These are phyloP conservation scores for Tretioscincus oriximinensis DNA, from an alignment of 2,113 vertebrate genomes.

Conservation along the genomic window DNA sequence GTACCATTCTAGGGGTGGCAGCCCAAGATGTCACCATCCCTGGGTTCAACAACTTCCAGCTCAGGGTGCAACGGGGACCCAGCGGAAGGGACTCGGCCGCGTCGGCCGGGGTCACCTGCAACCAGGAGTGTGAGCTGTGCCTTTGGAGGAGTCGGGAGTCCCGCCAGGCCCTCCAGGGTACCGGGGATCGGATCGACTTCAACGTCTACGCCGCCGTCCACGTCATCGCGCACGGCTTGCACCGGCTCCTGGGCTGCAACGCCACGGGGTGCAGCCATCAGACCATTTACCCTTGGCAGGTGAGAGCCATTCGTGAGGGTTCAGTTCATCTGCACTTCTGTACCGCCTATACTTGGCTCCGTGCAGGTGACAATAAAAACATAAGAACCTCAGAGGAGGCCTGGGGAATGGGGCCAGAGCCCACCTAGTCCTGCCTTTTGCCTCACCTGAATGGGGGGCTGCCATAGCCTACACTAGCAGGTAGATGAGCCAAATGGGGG, in stretches of 20 bases:
- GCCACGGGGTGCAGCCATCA: slow-evolving; percentile 57
- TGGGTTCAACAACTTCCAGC: slow-evolving; percentile 63
- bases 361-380: too few relatives aligned
- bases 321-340: too few relatives aligned
- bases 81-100: accelerated
- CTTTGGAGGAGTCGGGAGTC: slow-evolving; percentile 29
- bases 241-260: slow-evolving; percentile 72
- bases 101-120: slow-evolving; percentile 50
- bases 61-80: accelerated
- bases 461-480: too few relatives aligned
- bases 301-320: slow-evolving; percentile 40
- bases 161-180: slow-evolving; percentile 25
- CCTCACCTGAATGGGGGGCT: too few relatives aligned
- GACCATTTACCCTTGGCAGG: slow-evolving; percentile 76
- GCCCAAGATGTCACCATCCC: slow-evolving; percentile 62
- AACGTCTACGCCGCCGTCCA: slow-evolving; percentile 80
- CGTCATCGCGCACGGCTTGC: slow-evolving; percentile 78
- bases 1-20: slow-evolving; percentile 79
- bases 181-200: slow-evolving; percentile 71
- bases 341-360: too few relatives aligned
- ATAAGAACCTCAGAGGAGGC: too few relatives aligned
- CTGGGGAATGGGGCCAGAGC: too few relatives aligned
- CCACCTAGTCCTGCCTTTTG: too few relatives aligned
- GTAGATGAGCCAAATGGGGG: too few relatives aligned
- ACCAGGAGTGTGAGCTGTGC: slow-evolving; percentile 71